These are phyloP conservation scores for Triplophysa tibetana DNA, from an alignment of 2,113 vertebrate genomes.

Conservation along the genomic window DNA sequence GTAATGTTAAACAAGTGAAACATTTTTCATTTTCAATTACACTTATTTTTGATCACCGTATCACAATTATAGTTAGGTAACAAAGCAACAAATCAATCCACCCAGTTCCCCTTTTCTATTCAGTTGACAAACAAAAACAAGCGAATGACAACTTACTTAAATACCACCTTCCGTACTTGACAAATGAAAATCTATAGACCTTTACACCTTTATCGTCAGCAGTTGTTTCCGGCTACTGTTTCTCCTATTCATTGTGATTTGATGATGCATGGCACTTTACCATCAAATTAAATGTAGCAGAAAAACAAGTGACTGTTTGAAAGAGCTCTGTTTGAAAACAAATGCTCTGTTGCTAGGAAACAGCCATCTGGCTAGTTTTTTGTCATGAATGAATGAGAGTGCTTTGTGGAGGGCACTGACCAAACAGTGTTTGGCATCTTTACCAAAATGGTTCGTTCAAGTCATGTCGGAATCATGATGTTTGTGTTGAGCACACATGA, in stretches of 20 bases:
- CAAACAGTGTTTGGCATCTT: background rate
- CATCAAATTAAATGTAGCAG: constrained; percentile 35
- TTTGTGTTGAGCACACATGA: background rate
- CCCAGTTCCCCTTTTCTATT: background rate
- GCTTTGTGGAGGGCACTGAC: constrained; percentile 18
- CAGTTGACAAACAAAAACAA: background rate
- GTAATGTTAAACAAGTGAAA: too few species aligned
- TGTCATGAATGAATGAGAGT: background rate
- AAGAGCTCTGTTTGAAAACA: constrained; percentile 30
- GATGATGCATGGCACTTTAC: constrained; percentile 19
- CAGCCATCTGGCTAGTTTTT: constrained; percentile 9
- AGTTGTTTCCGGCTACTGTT: background rate
- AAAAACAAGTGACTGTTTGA: constrained; percentile 27
- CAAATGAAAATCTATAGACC: background rate
- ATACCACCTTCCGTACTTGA: background rate
- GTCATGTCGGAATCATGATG: too few species aligned
- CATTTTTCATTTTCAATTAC: background rate
- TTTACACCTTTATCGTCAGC: background rate
- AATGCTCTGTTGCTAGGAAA: constrained; percentile 34
- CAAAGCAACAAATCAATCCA: constrained; percentile 7
- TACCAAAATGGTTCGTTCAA: background rate
- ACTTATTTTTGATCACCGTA: background rate
- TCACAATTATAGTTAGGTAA: background rate
- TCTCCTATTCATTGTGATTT: background rate
- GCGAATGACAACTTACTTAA: background rate